Percentiles rank a stretch among this genome's conserved stretches.
Conservation (phyloP, 2,113 vertebrate species). For the Sebastes schlegelii region DNA sequence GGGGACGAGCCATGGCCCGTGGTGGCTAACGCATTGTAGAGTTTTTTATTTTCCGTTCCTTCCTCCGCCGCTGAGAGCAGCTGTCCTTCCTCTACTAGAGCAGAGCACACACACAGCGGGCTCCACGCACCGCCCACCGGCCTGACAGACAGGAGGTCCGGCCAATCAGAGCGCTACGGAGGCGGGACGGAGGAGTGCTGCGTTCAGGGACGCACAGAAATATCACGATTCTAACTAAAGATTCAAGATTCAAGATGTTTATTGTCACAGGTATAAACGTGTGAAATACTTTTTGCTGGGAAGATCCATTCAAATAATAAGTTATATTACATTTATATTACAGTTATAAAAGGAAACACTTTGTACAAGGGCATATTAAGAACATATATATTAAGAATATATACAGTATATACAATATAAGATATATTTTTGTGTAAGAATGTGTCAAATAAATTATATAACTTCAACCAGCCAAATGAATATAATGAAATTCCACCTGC, state of each 20-base stretch:
- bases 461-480: not conserved
- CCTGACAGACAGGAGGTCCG: constrained; percentile 52
- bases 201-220: constrained; percentile 58
- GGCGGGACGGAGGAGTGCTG: constrained; percentile 46
- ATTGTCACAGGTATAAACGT: no score
- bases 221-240: not conserved
- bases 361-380: no score
- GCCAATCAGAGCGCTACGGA: constrained; percentile 68
- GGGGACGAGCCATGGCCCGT: constrained; percentile 45
- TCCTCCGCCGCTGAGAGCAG: constrained; percentile 70
- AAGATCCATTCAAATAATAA: no score
- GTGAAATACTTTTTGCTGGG: no score
- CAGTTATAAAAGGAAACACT: no score
- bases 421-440: no score
- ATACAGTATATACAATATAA: no score
- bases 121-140: constrained; percentile 58
- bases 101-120: constrained; percentile 47
- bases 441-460: not conserved
- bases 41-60: constrained; percentile 32
- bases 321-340: no score
- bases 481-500: not conserved
- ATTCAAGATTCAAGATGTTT: no score
- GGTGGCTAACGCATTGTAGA: constrained; percentile 60
- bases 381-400: no score
- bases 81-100: constrained; percentile 66